Base-by-base conservation (phyloP, 1,140 invertebrate genomes). In the Penaeus chinensis region DNA sequence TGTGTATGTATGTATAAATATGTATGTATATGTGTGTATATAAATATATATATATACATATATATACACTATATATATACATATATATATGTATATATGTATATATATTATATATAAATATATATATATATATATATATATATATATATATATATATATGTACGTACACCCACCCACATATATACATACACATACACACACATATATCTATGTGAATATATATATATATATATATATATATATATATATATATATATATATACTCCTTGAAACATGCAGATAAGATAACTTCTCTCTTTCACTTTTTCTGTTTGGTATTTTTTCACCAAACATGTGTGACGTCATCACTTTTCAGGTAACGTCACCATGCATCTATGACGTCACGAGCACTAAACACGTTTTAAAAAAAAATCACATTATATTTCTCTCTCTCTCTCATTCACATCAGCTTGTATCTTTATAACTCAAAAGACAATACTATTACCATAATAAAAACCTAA, bases 141-240 rank as follows among this genome's bases (percentile, higher is more conserved):
- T 32, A 74, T 74, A 74, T 74, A 32, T 74, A 74, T 74, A 74
- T 32, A 32, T 60, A 66, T 66, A 82, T 66, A 82, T 66, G 32
- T 42, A 66, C n/a, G 69, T 66, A 82, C 42, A 82, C 42, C 66
- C 37, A 82, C 27, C 27, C 27, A 74, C 32, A 74, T 74, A 74
- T 74, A 74, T 74, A 74, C 32, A 74, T 74, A 32, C 32, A 74
- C 32, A 74, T 74, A 74, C 32, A 74, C 32, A 74, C 27, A 74
- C 32, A 74, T 74, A 74, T 74, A 74, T 74, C 32, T 74, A 74
- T 74, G 32, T 74, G 32, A 32, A 74, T 74, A 74, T 74, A 74
- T 74, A 74, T 74, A 74, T 74, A 74, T 74, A 74, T 74, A 24
- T 74, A 74, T 74, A 74, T 74, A 74, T 74, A 24, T 37, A 65